Base-by-base conservation (phyloP, 1,140 invertebrate species). In the Dolichoris vasculosae region DNA sequence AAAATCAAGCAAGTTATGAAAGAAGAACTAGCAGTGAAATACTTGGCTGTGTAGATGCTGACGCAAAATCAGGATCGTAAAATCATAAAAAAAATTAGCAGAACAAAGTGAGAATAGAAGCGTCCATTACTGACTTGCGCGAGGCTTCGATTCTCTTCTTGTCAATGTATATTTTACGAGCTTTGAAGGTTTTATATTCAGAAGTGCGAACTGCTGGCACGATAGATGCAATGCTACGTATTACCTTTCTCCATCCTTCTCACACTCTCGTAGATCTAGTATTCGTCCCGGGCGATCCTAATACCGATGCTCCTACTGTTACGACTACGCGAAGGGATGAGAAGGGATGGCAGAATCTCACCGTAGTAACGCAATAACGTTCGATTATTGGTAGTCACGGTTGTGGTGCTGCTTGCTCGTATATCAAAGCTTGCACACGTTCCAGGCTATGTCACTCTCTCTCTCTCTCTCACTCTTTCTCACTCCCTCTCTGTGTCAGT, bases 381-480 rank as follows among this genome's bases (percentile, higher is more conserved):
- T 92, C 91, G 90, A 93, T 93, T 92, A 92, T 92, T 90, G 90
- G 90, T 90, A 90, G 91, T 90, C 88, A 90, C 89, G 89, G 86
- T 85, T 87, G 86, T 82, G 84, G 81, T 88, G 84, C 84, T 76
- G 86, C 78, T 88, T 77, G 88, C 90, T 91, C 91, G 89, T 92
- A 91, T 91, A 91, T 91, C 91, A 92, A 91, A 91, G 90, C 89
- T 76, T 63, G 55, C 32, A 51, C 38, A 59, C 40, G 9, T 59
- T 76, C 32, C 35, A 20, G 71, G n/a, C 67, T 26, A 23, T 67
- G 30, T 76, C 63, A 63, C 63, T 69, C 63, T 38, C 6, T 48
- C n/a, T 63, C 9, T 59, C 4, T n/a, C 48, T 63, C 71, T 30
- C 40, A 46, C 0, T 30, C 9, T 77, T 20, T 30, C 59, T 38